Evolutionary conservation across 2,888 invertebrate genomes (phyloP).

Genomic region (Scaptomyza flava): DNA sequence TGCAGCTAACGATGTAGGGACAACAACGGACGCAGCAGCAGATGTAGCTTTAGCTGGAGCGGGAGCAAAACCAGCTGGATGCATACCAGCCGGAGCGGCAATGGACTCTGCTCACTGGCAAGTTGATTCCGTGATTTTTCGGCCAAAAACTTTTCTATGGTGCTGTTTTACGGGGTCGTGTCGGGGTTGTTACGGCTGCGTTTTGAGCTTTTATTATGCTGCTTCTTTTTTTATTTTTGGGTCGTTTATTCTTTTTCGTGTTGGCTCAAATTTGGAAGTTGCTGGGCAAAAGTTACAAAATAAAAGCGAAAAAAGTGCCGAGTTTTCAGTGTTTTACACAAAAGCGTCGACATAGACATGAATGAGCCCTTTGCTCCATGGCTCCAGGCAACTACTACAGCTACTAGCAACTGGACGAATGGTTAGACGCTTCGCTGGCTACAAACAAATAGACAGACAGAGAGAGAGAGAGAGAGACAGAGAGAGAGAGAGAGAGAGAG

Average conservation of each 20-base stretch:
- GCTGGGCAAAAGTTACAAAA: conserved; percentile 61
- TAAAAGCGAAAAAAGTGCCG: conserved; percentile 55
- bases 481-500: conserved; percentile 20
- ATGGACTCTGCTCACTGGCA: conserved; percentile 64
- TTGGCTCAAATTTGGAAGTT: conserved; percentile 74
- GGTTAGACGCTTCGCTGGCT: conserved; percentile 75
- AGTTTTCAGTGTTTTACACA: conserved; percentile 76
- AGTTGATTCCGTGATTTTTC: conserved; percentile 78
- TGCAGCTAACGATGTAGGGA: conserved; percentile 76
- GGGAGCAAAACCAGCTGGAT: conserved; percentile 31
- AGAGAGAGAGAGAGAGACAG: conserved; percentile 20
- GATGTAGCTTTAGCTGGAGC: conserved; percentile 16
- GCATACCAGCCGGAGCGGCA: conserved; percentile 41
- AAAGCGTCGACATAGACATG: conserved; percentile 73
- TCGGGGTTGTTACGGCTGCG: conserved; percentile 57
- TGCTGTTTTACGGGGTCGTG: conserved; percentile 55
- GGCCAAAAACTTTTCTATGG: conserved; percentile 60
- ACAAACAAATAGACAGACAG: conserved; percentile 68
- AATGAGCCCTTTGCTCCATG: conserved; percentile 38
- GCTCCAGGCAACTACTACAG: conserved; percentile 18
- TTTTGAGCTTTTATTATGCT: conserved; percentile 77
- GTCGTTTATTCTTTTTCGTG: conserved; percentile 39
- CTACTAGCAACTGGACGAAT: conserved; percentile 62
- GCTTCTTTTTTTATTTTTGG: conserved; percentile 36
- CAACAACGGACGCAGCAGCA: conserved; percentile 44